A percentile compares a stretch with the other conserved stretches of the same genome.
Evolutionary conservation across 2,797 vertebrate genomes (phyloP).

Genomic region (Falco cherrug): DNA sequence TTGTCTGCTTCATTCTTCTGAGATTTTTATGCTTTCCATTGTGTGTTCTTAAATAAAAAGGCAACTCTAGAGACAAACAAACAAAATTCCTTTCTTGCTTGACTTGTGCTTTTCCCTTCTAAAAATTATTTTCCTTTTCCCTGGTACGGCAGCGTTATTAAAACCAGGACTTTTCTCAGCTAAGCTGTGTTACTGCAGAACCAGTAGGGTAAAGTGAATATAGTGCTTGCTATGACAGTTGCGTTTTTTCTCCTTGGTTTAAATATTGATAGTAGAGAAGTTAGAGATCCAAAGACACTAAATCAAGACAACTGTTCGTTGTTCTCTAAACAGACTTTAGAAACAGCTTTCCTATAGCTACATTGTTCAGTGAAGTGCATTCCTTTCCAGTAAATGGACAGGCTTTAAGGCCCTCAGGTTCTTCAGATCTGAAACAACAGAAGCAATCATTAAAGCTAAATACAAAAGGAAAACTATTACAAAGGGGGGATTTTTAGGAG

Average conservation of each 20-base stretch:
- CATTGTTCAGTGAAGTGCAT: not conserved
- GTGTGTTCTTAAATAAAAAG: conserved; percentile 61
- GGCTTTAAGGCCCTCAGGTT: not conserved
- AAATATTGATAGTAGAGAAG: not conserved
- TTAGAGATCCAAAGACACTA: not conserved
- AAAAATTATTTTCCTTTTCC: not conserved
- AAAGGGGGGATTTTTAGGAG: not conserved
- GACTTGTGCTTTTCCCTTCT: conserved; percentile 17
- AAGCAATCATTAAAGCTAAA: not conserved
- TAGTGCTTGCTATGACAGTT: not conserved
- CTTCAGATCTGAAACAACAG: conserved; percentile 1
- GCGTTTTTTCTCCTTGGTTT: not conserved
- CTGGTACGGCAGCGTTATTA: not conserved
- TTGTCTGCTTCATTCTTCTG: conserved; percentile 35
- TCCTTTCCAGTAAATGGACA: not conserved
- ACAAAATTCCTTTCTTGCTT: conserved; percentile 57
- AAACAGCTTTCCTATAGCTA: not conserved
- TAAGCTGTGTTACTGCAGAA: not conserved
- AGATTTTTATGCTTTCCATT: conserved; percentile 40
- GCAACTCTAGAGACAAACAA: conserved; percentile 45
- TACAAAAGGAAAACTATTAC: not conserved
- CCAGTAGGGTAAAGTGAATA: not conserved
- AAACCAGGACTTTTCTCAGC: not conserved
- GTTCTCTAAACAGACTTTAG: not conserved
- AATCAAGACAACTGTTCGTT: not conserved